phyloP scores from a whole-genome alignment of 2,888 invertebrate species.

The Ophraella communa region DNA sequence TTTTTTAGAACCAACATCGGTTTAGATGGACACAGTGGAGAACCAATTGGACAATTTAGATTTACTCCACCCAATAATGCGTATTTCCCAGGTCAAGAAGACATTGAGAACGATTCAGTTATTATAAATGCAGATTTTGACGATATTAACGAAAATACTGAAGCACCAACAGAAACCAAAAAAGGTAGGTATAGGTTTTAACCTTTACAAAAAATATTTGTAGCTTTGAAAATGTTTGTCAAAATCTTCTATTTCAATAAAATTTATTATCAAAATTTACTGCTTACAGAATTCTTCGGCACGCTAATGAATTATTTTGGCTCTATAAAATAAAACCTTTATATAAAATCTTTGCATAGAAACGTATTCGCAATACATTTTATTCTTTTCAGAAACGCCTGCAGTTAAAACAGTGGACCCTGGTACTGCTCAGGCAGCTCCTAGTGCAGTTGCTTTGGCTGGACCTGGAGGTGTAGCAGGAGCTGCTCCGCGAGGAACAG shows the following conservation, averaged over 20 bases:
- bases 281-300: too few relatives aligned
- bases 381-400: conserved; percentile 2
- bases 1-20: conserved; percentile 27
- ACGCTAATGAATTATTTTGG: too few relatives aligned
- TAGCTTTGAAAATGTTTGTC: too few relatives aligned
- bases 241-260: too few relatives aligned
- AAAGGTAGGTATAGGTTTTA: not conserved
- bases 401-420: conserved; percentile 46
- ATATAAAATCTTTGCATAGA: too few relatives aligned
- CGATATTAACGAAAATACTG: conserved; percentile 36
- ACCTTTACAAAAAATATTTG: not conserved
- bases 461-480: conserved; percentile 62
- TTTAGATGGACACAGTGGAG: conserved; percentile 4
- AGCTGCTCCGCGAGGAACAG: conserved; percentile 61
- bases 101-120: conserved; percentile 63
- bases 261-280: too few relatives aligned
- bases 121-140: conserved; percentile 61
- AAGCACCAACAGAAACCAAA: conserved; percentile 14
- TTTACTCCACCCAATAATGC: conserved; percentile 34
- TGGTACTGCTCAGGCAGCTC: conserved; percentile 61
- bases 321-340: too few relatives aligned
- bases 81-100: conserved; percentile 48
- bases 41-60: conserved; percentile 38
- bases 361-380: too few relatives aligned
- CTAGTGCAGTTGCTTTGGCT: conserved; percentile 62